phyloP scores from a whole-genome alignment of 2,888 invertebrate genomes.

The Nipponacmea schrenckii region DNA sequence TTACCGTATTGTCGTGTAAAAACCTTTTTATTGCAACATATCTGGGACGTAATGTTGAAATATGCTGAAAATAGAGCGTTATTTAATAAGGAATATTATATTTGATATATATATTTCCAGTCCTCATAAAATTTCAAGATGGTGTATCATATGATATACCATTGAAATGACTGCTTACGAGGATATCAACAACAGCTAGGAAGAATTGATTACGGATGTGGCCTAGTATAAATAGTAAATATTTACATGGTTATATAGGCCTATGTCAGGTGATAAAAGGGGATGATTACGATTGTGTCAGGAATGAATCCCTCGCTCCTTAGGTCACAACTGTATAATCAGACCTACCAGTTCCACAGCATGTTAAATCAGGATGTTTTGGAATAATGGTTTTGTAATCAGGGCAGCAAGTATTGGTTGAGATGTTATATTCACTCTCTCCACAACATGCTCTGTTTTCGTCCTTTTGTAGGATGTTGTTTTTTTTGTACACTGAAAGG shows the following conservation, averaged over 20 bases:
- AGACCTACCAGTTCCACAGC: slow-evolving; percentile 13
- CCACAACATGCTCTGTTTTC: slow-evolving; percentile 1
- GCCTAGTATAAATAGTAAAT: too few relatives aligned
- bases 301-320: too few relatives aligned
- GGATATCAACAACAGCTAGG: too few relatives aligned
- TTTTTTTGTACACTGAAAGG: background rate
- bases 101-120: background rate
- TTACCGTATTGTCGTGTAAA: background rate
- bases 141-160: too few relatives aligned
- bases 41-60: background rate
- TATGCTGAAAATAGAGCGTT: slow-evolving; percentile 1
- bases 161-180: too few relatives aligned
- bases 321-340: background rate
- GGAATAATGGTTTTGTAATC: background rate
- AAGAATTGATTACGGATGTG: too few relatives aligned
- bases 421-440: background rate
- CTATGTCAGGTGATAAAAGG: too few relatives aligned
- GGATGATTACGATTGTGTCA: too few relatives aligned
- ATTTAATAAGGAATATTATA: too few relatives aligned
- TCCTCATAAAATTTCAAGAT: too few relatives aligned
- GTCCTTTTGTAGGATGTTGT: background rate
- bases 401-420: background rate
- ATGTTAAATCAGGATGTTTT: background rate
- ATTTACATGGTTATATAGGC: too few relatives aligned
- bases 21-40: slow-evolving; percentile 1